Percentiles rank a stretch among this genome's conserved stretches.
Evolutionary conservation across 2,888 invertebrate species (phyloP).

Genomic region (Volucella inflata): DNA sequence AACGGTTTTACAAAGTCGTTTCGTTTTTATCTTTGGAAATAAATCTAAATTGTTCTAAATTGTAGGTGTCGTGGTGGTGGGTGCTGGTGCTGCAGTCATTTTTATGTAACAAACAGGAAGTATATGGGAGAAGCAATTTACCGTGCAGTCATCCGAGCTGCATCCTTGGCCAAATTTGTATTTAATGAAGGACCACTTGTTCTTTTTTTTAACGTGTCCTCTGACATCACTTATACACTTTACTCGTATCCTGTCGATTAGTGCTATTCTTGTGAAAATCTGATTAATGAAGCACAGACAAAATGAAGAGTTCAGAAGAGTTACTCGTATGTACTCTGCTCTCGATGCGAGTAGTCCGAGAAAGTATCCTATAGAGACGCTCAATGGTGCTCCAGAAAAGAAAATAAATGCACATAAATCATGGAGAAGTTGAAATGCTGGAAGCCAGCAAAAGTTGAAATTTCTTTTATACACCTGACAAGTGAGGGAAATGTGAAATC

Average conservation of each 20-base stretch:
- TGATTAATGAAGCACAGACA: conserved; percentile 24
- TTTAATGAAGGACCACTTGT: conserved; percentile 39
- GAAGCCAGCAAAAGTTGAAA: not conserved
- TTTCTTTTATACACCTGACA: conserved; percentile 12
- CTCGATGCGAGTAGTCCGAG: conserved; percentile 18
- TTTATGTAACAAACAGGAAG: not conserved
- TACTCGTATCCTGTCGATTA: conserved; percentile 20
- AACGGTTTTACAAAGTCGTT: conserved; percentile 35
- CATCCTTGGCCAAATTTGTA: not conserved
- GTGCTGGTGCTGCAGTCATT: not conserved
- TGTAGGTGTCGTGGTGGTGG: not conserved
- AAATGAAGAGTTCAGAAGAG: not conserved
- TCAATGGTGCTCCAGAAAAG: not conserved
- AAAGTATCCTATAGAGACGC: conserved; percentile 15
- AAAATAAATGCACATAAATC: not conserved
- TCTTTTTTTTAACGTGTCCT: not conserved
- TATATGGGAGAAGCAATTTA: not conserved
- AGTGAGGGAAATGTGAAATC: conserved; percentile 15
- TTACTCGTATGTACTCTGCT: conserved; percentile 32
- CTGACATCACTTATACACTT: not conserved
- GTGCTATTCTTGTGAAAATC: conserved; percentile 32
- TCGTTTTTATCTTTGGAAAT: conserved; percentile 27
- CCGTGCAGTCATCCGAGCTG: not conserved
- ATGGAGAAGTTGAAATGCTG: not conserved
- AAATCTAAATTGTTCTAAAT: conserved; percentile 4